These are phyloP conservation scores for Mustelus asterias DNA, from an alignment of 2,113 vertebrate genomes.

Conservation along the genomic window DNA sequence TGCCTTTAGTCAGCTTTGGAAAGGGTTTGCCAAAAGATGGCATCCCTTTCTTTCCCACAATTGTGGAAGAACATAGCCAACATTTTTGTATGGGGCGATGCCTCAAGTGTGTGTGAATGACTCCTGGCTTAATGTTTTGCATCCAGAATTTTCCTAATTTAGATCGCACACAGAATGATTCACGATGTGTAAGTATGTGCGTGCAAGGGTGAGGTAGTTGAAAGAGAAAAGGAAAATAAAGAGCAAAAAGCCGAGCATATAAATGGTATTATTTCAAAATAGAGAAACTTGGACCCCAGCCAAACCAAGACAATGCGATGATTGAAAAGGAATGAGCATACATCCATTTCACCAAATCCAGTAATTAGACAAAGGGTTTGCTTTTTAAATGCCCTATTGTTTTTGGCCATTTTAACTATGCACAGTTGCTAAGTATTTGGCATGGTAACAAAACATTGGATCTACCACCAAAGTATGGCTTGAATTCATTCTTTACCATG, in stretches of 20 bases:
- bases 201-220: not conserved
- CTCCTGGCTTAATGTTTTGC: not conserved
- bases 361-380: not conserved
- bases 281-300: slow-evolving; percentile 4
- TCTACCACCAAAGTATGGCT: not conserved
- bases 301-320: not conserved
- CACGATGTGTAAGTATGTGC: not conserved
- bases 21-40: not conserved
- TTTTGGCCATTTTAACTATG: not conserved
- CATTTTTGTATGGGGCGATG: not conserved
- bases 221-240: not conserved
- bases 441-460: not conserved
- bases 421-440: not conserved
- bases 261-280: not conserved
- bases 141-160: not conserved
- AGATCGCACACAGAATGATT: not conserved
- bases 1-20: not conserved
- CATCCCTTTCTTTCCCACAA: not conserved
- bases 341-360: not conserved
- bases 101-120: not conserved
- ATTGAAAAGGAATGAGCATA: not conserved
- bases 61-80: not conserved
- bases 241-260: not conserved
- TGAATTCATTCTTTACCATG: not conserved
- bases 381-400: not conserved